Evolutionary conservation across 2,113 vertebrate species (phyloP).

Genomic region (Nansenia antarctica): DNA sequence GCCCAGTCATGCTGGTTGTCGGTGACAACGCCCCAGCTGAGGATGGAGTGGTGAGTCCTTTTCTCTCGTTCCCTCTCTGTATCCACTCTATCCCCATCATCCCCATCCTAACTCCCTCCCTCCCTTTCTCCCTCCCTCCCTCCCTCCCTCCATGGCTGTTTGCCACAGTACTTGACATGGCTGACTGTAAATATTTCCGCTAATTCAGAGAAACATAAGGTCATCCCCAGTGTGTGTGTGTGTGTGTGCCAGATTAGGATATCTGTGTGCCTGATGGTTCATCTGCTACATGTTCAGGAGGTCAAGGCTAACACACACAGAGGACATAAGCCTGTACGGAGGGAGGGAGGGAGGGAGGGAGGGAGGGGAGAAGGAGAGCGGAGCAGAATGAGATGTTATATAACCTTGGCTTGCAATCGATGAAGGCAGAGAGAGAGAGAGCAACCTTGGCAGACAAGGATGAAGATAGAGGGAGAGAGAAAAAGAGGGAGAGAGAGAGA

Average conservation of each 20-base stretch:
- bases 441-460: background rate
- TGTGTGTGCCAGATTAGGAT: background rate
- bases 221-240: conserved; percentile 19
- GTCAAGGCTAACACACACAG: conserved; percentile 36
- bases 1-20: conserved; percentile 94
- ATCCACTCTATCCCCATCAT: background rate
- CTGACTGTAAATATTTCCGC: conserved; percentile 11
- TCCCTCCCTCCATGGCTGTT: conserved; percentile 3
- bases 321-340: too few species aligned
- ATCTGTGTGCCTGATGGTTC: conserved; percentile 37
- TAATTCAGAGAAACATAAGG: conserved; percentile 43
- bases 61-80: background rate
- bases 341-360: conserved; percentile 9
- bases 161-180: conserved; percentile 21
- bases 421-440: background rate
- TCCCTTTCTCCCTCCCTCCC: background rate
- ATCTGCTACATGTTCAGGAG: conserved; percentile 38
- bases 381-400: background rate
- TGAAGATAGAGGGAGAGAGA: background rate
- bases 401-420: conserved; percentile 10
- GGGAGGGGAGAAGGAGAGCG: background rate
- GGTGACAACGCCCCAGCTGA: conserved; percentile 94
- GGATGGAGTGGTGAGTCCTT: conserved; percentile 91
- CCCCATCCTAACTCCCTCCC: background rate
- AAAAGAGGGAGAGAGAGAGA: background rate